Conservation (phyloP, 2,113 vertebrate genomes). For the Onychostruthus taczanowskii region DNA sequence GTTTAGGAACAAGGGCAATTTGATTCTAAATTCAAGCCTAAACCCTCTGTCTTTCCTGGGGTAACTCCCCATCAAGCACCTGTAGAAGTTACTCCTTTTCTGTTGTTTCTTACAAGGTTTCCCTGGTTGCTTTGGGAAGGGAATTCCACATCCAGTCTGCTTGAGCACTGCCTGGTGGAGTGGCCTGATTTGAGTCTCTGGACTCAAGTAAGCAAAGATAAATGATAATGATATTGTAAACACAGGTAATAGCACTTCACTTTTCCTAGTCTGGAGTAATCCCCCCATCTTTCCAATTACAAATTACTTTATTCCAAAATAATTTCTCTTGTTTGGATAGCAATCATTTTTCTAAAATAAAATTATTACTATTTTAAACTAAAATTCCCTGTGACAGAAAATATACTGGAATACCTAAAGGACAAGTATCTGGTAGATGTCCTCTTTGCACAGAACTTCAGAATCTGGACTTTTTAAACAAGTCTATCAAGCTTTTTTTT, state of each 20-base stretch:
- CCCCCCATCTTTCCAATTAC: not conserved
- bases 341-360: not conserved
- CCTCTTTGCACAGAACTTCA: not conserved
- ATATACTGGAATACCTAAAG: not conserved
- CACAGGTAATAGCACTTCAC: not conserved
- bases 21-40: not conserved
- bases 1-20: not conserved
- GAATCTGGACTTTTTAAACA: not conserved
- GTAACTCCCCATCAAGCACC: not conserved
- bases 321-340: not conserved
- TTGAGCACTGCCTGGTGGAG: not conserved
- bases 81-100: not conserved
- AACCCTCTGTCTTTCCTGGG: not conserved
- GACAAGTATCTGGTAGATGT: not conserved
- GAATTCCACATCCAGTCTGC: not conserved
- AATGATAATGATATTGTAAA: not conserved
- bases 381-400: not conserved
- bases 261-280: not conserved
- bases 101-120: not conserved
- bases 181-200: not conserved
- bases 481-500: not conserved
- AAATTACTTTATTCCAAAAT: not conserved
- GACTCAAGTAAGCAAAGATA: not conserved
- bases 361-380: not conserved
- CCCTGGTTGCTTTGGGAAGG: not conserved